Base-by-base conservation (phyloP, 2,113 vertebrate species). In the Gopherus flavomarginatus region DNA sequence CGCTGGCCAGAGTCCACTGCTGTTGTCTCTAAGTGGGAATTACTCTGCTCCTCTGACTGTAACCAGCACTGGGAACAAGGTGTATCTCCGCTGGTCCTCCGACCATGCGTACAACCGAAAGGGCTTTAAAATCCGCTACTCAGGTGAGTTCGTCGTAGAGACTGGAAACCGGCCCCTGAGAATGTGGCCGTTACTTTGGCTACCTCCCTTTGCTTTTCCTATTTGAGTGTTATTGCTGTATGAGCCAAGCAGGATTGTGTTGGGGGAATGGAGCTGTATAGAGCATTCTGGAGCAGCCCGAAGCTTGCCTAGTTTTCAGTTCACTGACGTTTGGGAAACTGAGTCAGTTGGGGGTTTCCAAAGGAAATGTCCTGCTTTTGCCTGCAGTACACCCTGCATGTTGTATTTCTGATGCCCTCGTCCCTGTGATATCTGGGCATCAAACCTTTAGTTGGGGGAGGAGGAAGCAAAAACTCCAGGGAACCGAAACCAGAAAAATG, bases 1-100 rank as follows among this genome's bases (percentile, higher is more conserved):
- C 47, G 99, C 99, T 62, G 99, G 99, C n/a, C 99, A 99, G 92
- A 99, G 99, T 59, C 99, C 99, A 0, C 98, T 99, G 53, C 98
- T 99, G 22, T 98, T 99, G 57, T 99, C 99, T 5, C 98, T 99
- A 81, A 99, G 99, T 35, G 99, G 99, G 11, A 99, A 99, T 98
- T 99, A 99, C 93, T 99, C 99, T 2, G 98, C 98, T 56, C 99
- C 99, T 0, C 98, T 99, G 95, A 98, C 98, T 5, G 99, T 99
- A 96, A 99, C 99, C 96, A 99, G 99, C 98, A 98, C 99, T 0
- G 98, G 98, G 83, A 99, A 98, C 98, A 99, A 98, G 85, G 99
- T 99, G 78, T 99, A 99, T 94, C 98, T 99, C 86, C 99, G 99
- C 91, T 99, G 99, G 99, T 99, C 99, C 19, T 99, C 99, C 5